A percentile compares a stretch with the other conserved stretches of the same genome.
Conservation (phyloP, 2,888 invertebrate species). For the Odontomyia ornata region DNA sequence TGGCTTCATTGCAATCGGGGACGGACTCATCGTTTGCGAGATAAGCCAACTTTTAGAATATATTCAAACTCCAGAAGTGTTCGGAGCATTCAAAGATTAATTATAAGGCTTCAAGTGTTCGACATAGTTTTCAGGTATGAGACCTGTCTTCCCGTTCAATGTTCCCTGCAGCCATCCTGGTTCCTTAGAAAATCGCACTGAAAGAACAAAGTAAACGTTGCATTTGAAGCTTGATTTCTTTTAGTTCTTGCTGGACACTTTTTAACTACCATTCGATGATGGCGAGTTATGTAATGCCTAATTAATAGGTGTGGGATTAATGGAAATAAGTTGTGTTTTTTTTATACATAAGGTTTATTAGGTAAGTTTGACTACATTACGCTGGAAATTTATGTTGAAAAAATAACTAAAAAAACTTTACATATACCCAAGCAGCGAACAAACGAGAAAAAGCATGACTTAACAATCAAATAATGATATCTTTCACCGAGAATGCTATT, state of each 20-base stretch:
- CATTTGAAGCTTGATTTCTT: conserved; percentile 2
- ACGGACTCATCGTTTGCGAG: conserved; percentile 17
- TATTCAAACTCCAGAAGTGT: neutral
- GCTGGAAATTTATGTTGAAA: too few species aligned
- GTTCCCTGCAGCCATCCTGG: conserved; percentile 98
- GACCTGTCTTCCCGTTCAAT: conserved; percentile 88
- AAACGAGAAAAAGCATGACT: too few species aligned
- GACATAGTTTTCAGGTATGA: conserved; percentile 97
- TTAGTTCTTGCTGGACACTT: neutral
- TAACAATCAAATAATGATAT: too few species aligned
- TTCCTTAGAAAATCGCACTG: conserved; percentile 90
- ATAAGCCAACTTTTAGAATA: conserved; percentile 32
- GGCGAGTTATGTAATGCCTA: too few species aligned
- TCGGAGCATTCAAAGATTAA: conserved; percentile 46
- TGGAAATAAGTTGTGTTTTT: too few species aligned
- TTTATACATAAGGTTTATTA: too few species aligned
- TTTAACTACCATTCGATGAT: neutral
- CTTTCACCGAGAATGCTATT: too few species aligned
- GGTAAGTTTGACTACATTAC: too few species aligned
- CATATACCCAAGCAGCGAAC: too few species aligned
- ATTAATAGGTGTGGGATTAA: too few species aligned
- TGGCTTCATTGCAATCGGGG: neutral
- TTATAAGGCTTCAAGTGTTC: conserved; percentile 69
- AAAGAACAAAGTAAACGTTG: conserved; percentile 54
- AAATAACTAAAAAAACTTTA: too few species aligned